Conservation (phyloP, 2,113 vertebrate genomes). For the Vicugna pacos region DNA sequence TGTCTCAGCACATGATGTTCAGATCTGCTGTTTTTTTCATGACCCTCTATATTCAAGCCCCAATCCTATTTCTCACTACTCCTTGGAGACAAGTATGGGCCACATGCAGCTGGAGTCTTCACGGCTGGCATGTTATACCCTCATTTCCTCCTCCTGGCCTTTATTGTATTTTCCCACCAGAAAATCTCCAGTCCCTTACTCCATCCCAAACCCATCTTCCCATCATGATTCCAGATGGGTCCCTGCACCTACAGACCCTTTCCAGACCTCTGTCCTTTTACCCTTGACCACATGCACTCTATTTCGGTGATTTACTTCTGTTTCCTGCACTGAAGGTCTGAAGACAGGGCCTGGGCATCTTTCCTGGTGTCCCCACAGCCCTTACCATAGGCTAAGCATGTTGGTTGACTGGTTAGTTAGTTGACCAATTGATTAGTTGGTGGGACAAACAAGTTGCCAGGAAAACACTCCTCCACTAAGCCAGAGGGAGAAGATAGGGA, state of each 20-base stretch:
- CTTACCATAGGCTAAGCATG: background rate
- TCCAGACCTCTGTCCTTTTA: slow-evolving; percentile 32
- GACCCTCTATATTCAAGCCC: background rate
- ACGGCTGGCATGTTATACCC: background rate
- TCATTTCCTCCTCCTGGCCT: background rate
- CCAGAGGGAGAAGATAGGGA: background rate
- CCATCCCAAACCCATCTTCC: background rate
- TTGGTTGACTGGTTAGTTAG: background rate
- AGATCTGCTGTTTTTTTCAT: background rate
- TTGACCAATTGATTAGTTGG: background rate
- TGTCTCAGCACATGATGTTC: background rate
- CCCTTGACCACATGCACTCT: background rate
- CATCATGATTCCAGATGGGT: background rate
- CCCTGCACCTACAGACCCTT: background rate
- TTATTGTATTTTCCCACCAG: background rate
- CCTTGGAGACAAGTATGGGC: background rate
- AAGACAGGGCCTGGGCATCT: background rate
- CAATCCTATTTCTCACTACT: background rate
- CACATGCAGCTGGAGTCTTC: background rate
- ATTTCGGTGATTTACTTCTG: background rate
- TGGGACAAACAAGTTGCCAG: background rate
- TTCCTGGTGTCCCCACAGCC: background rate
- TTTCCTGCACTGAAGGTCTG: background rate
- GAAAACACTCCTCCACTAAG: background rate
- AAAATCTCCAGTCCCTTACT: background rate